Evolutionary conservation across 2,113 vertebrate species (phyloP).

Genomic region (Tyto alba): DNA sequence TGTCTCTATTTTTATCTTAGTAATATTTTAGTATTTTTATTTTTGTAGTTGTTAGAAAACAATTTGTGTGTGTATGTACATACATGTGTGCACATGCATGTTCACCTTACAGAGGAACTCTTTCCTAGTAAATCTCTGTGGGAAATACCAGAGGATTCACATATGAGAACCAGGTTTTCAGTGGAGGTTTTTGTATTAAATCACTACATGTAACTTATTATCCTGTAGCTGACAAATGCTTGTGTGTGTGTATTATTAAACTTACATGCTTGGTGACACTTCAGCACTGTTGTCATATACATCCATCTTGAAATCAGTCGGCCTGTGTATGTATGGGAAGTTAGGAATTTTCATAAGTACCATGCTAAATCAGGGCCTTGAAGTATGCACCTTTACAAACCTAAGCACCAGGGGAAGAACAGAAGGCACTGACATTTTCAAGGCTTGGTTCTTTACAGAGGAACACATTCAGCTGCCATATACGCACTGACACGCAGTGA

Average conservation of each 20-base stretch:
- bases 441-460: neutral
- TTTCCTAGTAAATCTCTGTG: neutral
- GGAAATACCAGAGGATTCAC: neutral
- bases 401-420: neutral
- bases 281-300: neutral
- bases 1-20: neutral
- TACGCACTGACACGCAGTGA: neutral
- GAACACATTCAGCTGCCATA: neutral
- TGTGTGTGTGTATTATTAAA: neutral
- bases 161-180: neutral
- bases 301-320: neutral
- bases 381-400: neutral
- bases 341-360: neutral
- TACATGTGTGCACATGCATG: rapidly evolving
- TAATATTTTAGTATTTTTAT: neutral
- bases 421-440: neutral
- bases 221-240: neutral
- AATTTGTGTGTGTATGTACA: neutral
- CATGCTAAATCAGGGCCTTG: neutral
- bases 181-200: neutral
- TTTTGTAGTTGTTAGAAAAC: neutral
- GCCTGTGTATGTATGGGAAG: neutral
- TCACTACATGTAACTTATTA: neutral
- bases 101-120: neutral
- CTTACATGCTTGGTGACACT: neutral